Percentiles rank a stretch among this genome's conserved stretches.
These are phyloP conservation scores for Campoletis sonorensis DNA, from an alignment of 1,140 invertebrate species.

Conservation along the genomic window DNA sequence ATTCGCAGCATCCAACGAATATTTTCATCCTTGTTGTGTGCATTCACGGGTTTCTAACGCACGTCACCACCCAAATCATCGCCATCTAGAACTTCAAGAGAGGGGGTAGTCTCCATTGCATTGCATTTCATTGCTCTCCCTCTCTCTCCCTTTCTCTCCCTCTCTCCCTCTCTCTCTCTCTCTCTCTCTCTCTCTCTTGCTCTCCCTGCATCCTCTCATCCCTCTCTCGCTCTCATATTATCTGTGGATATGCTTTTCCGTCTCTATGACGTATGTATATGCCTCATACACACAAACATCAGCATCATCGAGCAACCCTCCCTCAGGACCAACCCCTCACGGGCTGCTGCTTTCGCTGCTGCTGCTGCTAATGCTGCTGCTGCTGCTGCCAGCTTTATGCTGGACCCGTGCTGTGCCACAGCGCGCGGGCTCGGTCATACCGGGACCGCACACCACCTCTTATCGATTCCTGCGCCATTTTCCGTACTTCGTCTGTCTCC, in stretches of 20 bases:
- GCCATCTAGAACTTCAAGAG: background rate
- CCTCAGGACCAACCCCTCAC: background rate
- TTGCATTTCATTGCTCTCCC: background rate
- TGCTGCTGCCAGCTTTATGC: conserved; percentile 42
- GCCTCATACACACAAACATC: conserved; percentile 45
- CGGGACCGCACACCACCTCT: conserved; percentile 64
- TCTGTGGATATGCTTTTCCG: conserved; percentile 13
- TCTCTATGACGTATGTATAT: background rate
- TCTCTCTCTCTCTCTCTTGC: background rate
- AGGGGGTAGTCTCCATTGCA: background rate
- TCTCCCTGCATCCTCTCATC: conserved; percentile 38
- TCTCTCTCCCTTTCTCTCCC: background rate
- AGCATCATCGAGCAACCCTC: conserved; percentile 51
- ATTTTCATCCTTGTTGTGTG: background rate
- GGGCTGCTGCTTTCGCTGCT: conserved; percentile 17
- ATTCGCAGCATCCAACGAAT: conserved; percentile 10
- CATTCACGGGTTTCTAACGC: no score
- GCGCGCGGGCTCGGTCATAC: conserved; percentile 30
- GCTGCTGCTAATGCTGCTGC: conserved; percentile 24
- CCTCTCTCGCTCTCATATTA: conserved; percentile 17
- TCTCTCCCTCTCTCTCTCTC: background rate
- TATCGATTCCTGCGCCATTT: conserved; percentile 77
- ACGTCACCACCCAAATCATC: background rate
- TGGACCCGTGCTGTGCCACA: conserved; percentile 33
- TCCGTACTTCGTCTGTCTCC: conserved; percentile 59